Percentiles rank a stretch among this genome's conserved stretches.
phyloP scores from a whole-genome alignment of 2,113 vertebrate species.

The Apteryx mantelli region DNA sequence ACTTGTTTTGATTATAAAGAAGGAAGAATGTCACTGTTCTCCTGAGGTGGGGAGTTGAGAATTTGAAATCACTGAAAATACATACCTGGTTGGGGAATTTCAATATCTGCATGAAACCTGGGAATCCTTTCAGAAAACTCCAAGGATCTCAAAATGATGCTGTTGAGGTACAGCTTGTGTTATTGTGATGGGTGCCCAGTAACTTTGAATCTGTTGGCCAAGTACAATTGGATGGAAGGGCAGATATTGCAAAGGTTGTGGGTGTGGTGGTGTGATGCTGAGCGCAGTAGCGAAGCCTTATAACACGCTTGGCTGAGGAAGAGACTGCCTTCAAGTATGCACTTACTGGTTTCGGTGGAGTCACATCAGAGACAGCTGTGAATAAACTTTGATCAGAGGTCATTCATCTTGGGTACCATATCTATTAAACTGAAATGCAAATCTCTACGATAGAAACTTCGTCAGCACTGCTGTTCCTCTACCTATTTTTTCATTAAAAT shows the following conservation, averaged over 20 bases:
- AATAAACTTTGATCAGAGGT: neutral
- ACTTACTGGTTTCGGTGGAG: neutral
- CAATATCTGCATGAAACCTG: neutral
- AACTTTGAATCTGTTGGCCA: neutral
- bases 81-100: neutral
- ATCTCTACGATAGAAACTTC: neutral
- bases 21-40: neutral
- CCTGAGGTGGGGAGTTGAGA: neutral
- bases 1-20: neutral
- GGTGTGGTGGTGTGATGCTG: neutral
- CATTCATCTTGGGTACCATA: fast-evolving
- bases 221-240: neutral
- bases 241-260: neutral
- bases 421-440: neutral
- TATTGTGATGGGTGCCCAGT: neutral
- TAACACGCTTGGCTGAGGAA: neutral
- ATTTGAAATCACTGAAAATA: neutral
- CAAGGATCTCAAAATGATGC: neutral
- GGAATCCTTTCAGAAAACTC: neutral
- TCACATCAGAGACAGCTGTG: neutral
- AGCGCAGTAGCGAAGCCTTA: neutral
- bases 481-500: neutral
- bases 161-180: neutral
- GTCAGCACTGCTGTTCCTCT: neutral
- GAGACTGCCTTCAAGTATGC: neutral